phyloP scores from a whole-genome alignment of 2,888 invertebrate species.

The Geophilus truncorum region DNA sequence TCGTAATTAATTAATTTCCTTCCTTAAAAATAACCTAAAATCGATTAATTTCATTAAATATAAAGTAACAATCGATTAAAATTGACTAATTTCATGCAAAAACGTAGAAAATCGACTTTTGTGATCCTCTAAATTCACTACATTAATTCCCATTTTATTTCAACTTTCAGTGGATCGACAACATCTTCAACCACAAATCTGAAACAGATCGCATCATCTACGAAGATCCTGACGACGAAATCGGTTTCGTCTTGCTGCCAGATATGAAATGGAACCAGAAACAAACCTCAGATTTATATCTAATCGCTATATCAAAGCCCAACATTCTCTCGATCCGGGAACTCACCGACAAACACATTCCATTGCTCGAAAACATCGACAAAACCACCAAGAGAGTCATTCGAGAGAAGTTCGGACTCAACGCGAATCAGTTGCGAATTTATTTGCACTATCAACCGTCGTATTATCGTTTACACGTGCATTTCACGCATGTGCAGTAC shows the following conservation, averaged over 20 bases:
- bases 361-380: slow-evolving; percentile 73
- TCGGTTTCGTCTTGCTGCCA: slow-evolving; percentile 81
- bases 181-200: slow-evolving; percentile 84
- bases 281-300: slow-evolving; percentile 69
- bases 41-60: too few species aligned
- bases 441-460: slow-evolving; percentile 95
- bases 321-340: slow-evolving; percentile 78
- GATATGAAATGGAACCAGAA: slow-evolving; percentile 95
- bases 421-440: slow-evolving; percentile 62
- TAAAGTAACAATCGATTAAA: too few species aligned
- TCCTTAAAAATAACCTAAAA: too few species aligned
- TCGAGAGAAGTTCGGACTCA: slow-evolving; percentile 66
- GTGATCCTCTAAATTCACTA: too few species aligned
- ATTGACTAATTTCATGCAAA: too few species aligned
- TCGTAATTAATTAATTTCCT: too few species aligned
- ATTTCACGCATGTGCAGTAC: slow-evolving; percentile 75
- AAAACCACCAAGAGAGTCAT: slow-evolving; percentile 71
- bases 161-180: slow-evolving; percentile 93
- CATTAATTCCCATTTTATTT: slow-evolving; percentile 35
- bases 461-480: slow-evolving; percentile 93
- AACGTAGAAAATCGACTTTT: background rate
- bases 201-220: slow-evolving; percentile 83
- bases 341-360: slow-evolving; percentile 68
- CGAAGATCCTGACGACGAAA: slow-evolving; percentile 69
- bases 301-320: slow-evolving; percentile 71